phyloP scores from a whole-genome alignment of 2,888 invertebrate genomes.

The Epirrita christyi region DNA sequence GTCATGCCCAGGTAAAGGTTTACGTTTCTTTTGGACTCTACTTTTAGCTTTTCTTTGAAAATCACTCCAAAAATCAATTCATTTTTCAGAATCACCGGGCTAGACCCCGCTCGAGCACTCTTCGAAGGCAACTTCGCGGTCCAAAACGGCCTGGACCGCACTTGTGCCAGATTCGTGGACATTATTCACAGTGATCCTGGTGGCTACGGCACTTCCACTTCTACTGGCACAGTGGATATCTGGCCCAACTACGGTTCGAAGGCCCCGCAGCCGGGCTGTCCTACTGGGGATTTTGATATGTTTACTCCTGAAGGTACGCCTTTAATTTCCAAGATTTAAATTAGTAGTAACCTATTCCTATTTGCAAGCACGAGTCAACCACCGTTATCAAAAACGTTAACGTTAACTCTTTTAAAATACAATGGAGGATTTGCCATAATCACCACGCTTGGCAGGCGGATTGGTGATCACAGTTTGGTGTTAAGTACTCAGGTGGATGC shows the following conservation, averaged over 20 bases:
- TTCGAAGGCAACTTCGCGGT: conserved; percentile 78
- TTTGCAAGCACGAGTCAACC: no score
- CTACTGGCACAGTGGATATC: conserved; percentile 83
- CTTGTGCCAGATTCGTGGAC: conserved; percentile 85
- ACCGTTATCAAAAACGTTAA: no score
- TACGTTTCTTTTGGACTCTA: not conserved
- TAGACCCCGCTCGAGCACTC: conserved; percentile 85
- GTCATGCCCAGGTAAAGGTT: conserved; percentile 60
- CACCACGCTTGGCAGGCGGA: no score
- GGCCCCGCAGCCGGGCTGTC: conserved; percentile 82
- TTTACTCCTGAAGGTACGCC: conserved; percentile 64
- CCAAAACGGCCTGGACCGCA: conserved; percentile 65
- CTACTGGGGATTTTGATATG: conserved; percentile 60
- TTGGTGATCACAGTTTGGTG: no score
- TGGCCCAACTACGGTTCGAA: conserved; percentile 84
- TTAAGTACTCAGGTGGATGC: no score
- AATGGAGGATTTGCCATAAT: no score
- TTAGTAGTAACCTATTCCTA: no score
- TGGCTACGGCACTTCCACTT: conserved; percentile 79
- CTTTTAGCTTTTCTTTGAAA: not conserved
- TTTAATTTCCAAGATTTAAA: no score
- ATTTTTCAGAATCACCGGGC: conserved; percentile 77
- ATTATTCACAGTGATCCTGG: conserved; percentile 88
- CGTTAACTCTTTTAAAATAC: no score
- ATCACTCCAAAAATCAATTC: not conserved